Conservation (phyloP, 2,797 vertebrate species). For the Alfaro cultratus region DNA sequence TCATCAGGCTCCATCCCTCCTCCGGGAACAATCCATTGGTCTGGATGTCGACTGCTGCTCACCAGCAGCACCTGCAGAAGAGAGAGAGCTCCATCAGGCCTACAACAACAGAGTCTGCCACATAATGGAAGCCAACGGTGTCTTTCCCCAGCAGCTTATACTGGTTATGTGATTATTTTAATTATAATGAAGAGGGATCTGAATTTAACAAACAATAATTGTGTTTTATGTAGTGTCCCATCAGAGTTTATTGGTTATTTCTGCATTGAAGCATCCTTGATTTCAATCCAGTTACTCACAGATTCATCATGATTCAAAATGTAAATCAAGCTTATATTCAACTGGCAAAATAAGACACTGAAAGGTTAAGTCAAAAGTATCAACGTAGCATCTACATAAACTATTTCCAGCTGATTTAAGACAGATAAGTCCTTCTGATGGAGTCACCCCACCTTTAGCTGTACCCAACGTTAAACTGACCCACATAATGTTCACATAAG, state of each 20-base stretch:
- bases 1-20: slow-evolving; percentile 98
- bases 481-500: slow-evolving; percentile 53
- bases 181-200: not conserved
- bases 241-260: not conserved
- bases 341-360: not conserved
- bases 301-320: not conserved
- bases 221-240: not conserved
- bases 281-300: not conserved
- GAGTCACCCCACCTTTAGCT: slow-evolving; percentile 53
- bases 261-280: not conserved
- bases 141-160: not conserved
- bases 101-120: slow-evolving; percentile 13
- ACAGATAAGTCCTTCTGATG: slow-evolving; percentile 22
- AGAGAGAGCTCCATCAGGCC: slow-evolving; percentile 37
- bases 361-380: not conserved
- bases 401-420: not conserved
- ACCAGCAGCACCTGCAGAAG: slow-evolving; percentile 90
- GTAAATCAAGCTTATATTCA: not conserved
- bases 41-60: slow-evolving; percentile 96
- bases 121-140: not conserved
- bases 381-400: not conserved
- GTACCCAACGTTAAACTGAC: slow-evolving; percentile 55
- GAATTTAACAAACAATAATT: not conserved
- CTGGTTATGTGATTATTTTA: not conserved
- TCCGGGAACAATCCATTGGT: slow-evolving; percentile 98